Evolutionary conservation across 2,113 vertebrate genomes (phyloP), one percentile per base, ranked within the genome.

Genomic region (Panthera uncia): DNA sequence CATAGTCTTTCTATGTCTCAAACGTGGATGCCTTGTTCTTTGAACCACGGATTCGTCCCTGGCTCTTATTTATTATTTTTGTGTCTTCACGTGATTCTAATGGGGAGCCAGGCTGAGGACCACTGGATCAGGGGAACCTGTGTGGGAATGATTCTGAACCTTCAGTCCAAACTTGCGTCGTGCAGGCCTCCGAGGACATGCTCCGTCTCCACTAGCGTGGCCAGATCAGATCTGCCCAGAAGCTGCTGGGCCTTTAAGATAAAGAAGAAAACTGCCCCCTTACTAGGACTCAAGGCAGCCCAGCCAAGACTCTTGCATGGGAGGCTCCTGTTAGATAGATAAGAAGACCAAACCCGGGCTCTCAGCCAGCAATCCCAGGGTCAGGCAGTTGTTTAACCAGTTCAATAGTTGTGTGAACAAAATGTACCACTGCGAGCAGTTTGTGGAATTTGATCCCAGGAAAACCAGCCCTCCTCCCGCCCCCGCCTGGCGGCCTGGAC

Each of bases 381-480:
- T 68, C 57, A 48, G 80, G 48, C 83, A 48, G 89, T 86, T 85
- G 95, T 88, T 96, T 85, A 80, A 65, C 87, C 66, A 82, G 94
- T 95, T 94, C 83, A 83, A 41, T 73, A 86, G 91, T 57, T 66
- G 74, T 95, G 52, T 27, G 92, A 96, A 96, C 95, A 96, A 71
- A 97, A 95, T 92, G 50, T 66, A 36, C 90, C 50, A 15, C 12
- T 3, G 87, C 76, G 81, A 84, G 95, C 79, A 50, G 65, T 90
- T 94, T 95, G 89, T 95, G 89, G 89, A 90, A 84, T 94, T 57
- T 80, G 89, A 97, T 90, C 83, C 97, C 57, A 31, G 48, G 78
- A 93, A 76, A n/a, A 19, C 57, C 8, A 0, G 65, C 76, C 85
- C 63, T 74, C 74, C 41, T 78, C 89, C 83, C 41, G 36, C 18